Base-by-base conservation (phyloP, 2,888 invertebrate species). In the Chrysolina oricalcia region DNA sequence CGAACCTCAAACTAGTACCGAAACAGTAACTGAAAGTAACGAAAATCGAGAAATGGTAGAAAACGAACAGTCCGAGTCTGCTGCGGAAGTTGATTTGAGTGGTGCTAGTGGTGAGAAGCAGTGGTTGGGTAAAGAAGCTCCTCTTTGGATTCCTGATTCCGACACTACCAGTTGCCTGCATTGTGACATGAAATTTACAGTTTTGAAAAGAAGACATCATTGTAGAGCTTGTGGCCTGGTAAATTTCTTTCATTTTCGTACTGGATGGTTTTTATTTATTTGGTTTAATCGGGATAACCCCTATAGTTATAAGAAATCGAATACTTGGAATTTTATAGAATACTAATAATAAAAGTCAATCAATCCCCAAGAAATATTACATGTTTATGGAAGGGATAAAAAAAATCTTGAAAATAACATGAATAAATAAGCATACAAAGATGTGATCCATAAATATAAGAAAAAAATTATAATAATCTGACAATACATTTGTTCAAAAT, bases 221-320 rank as follows among this genome's bases (percentile, higher is more conserved):
- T 97, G 97, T 86, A 90, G 97, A 70, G 95, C 96, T 64, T 97
- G 96, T 86, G 96, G 96, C 78, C 92, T 94, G 89, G 94, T 93
- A 87, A 87, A 83, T 80, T 11, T 53, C 35, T 66, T 41, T 11
- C 53, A 11, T 50, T 50, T 17, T 17, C n/a, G 0, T 19, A 50
- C 17, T 35, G 35, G 8, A 35, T 6, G 35, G 35, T 35, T 35
- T 35, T 35, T 0, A 35, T n/a, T n/a, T n/a, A n/a, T n/a, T n/a
- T n/a, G n/a, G n/a, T n/a, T n/a, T n/a, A n/a, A n/a, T n/a, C n/a
- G n/a, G n/a, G n/a, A n/a, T n/a, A n/a, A n/a, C n/a, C n/a, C n/a
- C n/a, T n/a, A n/a, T n/a, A n/a, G n/a, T n/a, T n/a, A n/a, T n/a
- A n/a, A n/a, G n/a, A n/a, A n/a, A n/a, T n/a, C n/a, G n/a, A n/a